A percentile compares a stretch with the other conserved stretches of the same genome.
Conservation (phyloP, 2,888 invertebrate genomes). For the Drosophila fulvimacula region DNA sequence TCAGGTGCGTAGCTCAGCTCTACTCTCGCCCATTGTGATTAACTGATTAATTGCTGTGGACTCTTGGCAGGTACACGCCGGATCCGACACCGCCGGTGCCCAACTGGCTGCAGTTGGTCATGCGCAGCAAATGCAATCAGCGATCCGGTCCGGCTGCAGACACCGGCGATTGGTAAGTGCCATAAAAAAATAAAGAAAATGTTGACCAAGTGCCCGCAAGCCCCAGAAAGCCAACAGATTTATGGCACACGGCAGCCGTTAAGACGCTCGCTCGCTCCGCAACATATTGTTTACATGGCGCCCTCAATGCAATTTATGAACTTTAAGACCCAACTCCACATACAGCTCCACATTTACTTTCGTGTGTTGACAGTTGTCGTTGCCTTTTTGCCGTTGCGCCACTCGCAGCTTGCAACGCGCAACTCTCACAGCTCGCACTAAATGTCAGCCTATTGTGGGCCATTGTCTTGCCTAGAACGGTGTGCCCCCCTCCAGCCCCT, state of each 20-base stretch:
- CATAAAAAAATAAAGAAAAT: background rate
- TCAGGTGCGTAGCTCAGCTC: slow-evolving; percentile 73
- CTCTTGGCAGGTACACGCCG: slow-evolving; percentile 80
- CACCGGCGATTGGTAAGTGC: slow-evolving; percentile 67
- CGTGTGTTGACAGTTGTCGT: slow-evolving; percentile 78
- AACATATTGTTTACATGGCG: slow-evolving; percentile 75
- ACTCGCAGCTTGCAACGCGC: slow-evolving; percentile 19
- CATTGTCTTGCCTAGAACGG: slow-evolving; percentile 58
- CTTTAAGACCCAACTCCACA: slow-evolving; percentile 53
- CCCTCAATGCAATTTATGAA: slow-evolving; percentile 73
- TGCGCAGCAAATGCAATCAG: slow-evolving; percentile 83
- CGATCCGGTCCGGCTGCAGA: slow-evolving; percentile 44
- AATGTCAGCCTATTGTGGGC: slow-evolving; percentile 60
- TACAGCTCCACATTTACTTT: slow-evolving; percentile 67
- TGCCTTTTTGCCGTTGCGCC: slow-evolving; percentile 17
- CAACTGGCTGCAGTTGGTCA: slow-evolving; percentile 85
- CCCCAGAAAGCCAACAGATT: slow-evolving; percentile 61
- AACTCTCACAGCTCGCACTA: slow-evolving; percentile 46
- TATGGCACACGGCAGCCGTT: slow-evolving; percentile 73
- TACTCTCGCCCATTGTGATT: too few relatives aligned
- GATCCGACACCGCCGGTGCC: slow-evolving; percentile 82
- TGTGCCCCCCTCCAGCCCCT: slow-evolving; percentile 6
- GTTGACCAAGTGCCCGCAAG: slow-evolving; percentile 12
- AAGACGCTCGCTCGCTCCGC: slow-evolving; percentile 47
- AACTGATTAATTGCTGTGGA: slow-evolving; percentile 6